Conservation (phyloP, 2,888 invertebrate species). For the Idaea aversata region DNA sequence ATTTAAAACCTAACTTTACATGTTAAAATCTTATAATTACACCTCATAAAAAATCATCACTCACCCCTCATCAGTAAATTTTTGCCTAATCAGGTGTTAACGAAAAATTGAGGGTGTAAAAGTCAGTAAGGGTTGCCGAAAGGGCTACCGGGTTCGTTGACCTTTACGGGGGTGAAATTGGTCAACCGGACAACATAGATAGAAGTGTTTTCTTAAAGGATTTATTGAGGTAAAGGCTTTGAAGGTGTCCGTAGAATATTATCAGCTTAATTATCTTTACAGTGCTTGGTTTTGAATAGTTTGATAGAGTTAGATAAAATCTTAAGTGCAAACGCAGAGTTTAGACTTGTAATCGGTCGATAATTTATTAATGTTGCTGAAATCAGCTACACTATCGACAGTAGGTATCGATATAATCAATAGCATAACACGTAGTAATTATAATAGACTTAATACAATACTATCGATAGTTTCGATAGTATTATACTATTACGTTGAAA, state of each 20-base stretch:
- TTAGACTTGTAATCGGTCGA: not conserved
- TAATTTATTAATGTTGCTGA: not conserved
- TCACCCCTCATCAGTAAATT: constrained; percentile 30
- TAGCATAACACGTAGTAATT: too few species aligned
- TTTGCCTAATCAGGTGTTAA: constrained; percentile 56
- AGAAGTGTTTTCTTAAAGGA: constrained; percentile 33
- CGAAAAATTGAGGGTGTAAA: constrained; percentile 44
- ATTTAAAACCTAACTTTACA: not conserved
- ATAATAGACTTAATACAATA: too few species aligned
- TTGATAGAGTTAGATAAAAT: not conserved
- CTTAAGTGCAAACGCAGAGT: not conserved
- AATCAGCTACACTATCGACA: not conserved
- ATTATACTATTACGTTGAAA: not conserved
- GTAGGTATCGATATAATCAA: not conserved
- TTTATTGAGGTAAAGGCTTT: constrained; percentile 26
- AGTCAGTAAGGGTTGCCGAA: constrained; percentile 32
- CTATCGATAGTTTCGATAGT: not conserved
- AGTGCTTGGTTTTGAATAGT: constrained; percentile 2
- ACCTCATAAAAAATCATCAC: constrained; percentile 3
- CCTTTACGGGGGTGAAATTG: constrained; percentile 52
- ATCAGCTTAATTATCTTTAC: constrained; percentile 10
- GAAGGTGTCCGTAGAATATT: constrained; percentile 21
- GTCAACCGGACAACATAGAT: constrained; percentile 62
- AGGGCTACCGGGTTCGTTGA: constrained; percentile 62
- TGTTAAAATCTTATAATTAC: not conserved